Conservation (phyloP, 2,797 vertebrate species). For the Eleutherodactylus coqui region DNA sequence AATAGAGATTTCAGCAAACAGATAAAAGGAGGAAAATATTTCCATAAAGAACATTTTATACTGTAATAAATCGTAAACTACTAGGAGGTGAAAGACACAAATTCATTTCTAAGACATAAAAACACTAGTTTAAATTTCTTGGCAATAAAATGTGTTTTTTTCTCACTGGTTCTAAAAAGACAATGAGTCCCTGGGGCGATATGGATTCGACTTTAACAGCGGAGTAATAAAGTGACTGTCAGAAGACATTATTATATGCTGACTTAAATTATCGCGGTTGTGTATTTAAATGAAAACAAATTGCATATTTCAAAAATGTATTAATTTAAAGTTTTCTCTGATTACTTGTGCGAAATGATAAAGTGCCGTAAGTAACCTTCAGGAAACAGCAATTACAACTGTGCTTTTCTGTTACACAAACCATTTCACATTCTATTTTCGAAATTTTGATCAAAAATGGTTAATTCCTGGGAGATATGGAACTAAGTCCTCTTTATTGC, state of each 20-base stretch:
- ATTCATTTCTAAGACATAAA: constrained; percentile 52
- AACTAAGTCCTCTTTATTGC: neutral
- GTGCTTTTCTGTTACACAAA: neutral
- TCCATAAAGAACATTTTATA: constrained; percentile 48
- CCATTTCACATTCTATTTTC: constrained; percentile 16
- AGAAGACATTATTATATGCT: constrained; percentile 64
- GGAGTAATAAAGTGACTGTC: constrained; percentile 67
- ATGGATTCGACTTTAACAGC: constrained; percentile 63
- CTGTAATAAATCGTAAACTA: neutral
- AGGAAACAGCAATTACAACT: neutral
- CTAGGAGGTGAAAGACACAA: constrained; percentile 57
- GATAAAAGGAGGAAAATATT: constrained; percentile 49
- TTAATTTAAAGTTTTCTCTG: constrained; percentile 63
- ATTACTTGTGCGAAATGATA: constrained; percentile 37
- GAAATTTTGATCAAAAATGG: neutral
- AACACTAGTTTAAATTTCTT: constrained; percentile 55
- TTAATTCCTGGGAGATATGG: neutral
- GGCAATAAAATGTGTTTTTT: constrained; percentile 64
- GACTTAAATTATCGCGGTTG: constrained; percentile 64
- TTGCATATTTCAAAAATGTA: constrained; percentile 65
- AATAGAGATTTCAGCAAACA: neutral
- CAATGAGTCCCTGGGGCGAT: constrained; percentile 62
- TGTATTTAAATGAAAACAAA: constrained; percentile 64
- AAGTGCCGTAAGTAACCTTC: constrained; percentile 35
- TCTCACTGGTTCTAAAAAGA: constrained; percentile 65